phyloP scores from a whole-genome alignment of 2,797 vertebrate genomes.

The Gorsachius magnificus region DNA sequence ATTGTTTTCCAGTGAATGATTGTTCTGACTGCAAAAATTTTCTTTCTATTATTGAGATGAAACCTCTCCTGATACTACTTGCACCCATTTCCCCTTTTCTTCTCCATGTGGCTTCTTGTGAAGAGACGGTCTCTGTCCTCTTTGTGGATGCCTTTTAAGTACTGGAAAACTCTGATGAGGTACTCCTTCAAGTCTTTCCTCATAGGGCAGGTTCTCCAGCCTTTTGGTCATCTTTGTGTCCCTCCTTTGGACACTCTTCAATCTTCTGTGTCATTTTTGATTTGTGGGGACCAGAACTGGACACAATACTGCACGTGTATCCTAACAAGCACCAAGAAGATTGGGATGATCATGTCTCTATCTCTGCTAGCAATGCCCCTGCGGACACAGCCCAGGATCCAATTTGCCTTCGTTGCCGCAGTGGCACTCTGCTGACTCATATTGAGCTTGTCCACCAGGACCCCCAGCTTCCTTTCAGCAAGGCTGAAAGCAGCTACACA shows the following conservation, averaged over 20 bases:
- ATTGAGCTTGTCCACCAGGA: not conserved
- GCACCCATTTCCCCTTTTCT: not conserved
- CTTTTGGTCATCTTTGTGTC: not conserved
- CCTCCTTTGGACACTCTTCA: not conserved
- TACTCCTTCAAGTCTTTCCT: not conserved
- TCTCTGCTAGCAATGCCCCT: not conserved
- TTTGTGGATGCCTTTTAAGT: not conserved
- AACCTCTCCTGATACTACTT: not conserved
- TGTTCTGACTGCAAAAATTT: not conserved
- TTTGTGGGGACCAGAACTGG: not conserved
- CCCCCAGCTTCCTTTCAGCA: not conserved
- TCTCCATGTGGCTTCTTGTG: not conserved
- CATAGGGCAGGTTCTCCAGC: not conserved
- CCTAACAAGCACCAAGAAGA: not conserved
- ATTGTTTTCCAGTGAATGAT: not conserved
- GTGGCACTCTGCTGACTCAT: not conserved
- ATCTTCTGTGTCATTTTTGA: not conserved
- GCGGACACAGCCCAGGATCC: not conserved
- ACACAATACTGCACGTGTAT: not conserved
- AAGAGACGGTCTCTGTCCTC: fast-evolving
- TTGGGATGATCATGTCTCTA: not conserved
- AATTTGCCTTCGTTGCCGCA: not conserved
- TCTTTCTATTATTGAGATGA: not conserved
- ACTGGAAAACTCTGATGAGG: not conserved
- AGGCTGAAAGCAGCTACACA: not conserved